Conservation (phyloP, 2,797 vertebrate genomes). For the Pristis pectinata region DNA sequence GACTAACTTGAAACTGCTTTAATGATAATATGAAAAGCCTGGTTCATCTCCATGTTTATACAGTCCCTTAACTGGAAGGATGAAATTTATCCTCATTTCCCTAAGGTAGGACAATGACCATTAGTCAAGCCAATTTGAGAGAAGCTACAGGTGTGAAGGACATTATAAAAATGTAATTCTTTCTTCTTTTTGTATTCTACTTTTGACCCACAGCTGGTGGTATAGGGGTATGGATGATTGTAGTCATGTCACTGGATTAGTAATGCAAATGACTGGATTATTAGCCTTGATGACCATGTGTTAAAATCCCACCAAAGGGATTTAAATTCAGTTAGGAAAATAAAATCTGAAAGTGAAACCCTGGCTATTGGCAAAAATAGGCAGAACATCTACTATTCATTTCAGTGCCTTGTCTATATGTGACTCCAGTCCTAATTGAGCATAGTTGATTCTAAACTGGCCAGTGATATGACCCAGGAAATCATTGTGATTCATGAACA, state of each 20-base stretch:
- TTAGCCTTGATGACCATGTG: too few relatives aligned
- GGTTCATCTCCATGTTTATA: not conserved
- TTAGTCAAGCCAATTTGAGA: not conserved
- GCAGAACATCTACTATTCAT: not conserved
- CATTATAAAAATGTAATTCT: not conserved
- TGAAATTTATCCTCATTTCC: not conserved
- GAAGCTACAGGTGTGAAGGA: not conserved
- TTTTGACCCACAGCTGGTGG: not conserved
- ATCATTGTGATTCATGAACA: not conserved
- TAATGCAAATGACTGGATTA: too few relatives aligned
- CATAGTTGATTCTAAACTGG: not conserved
- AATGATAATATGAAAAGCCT: not conserved
- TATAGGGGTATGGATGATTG: not conserved
- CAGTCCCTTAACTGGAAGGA: not conserved
- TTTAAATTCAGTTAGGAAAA: not conserved
- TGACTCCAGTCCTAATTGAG: not conserved
- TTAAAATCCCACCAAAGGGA: not conserved
- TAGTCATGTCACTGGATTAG: not conserved
- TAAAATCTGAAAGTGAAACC: not conserved
- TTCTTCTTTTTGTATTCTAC: not conserved
- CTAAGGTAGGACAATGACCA: not conserved
- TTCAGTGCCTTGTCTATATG: not conserved
- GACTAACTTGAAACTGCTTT: not conserved
- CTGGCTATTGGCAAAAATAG: not conserved
- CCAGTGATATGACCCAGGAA: not conserved